Conservation (phyloP, 2,888 invertebrate species). For the Cephus rjabovi region DNA sequence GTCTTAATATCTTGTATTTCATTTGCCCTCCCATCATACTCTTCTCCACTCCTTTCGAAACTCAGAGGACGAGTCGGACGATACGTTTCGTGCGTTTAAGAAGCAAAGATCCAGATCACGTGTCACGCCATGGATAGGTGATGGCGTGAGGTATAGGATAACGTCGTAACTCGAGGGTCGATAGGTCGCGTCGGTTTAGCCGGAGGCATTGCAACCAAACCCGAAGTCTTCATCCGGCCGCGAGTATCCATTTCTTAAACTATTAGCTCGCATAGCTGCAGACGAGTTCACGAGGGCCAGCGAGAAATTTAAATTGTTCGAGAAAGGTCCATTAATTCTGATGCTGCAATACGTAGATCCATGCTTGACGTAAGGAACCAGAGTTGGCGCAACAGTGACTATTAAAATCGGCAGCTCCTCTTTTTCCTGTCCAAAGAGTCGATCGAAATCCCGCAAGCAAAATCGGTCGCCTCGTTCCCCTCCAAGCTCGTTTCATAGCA, state of each 20-base stretch:
- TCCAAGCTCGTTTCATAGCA: background rate
- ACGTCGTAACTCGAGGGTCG: constrained; percentile 35
- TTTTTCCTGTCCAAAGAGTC: constrained; percentile 32
- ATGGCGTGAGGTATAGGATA: constrained; percentile 46
- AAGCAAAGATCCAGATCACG: constrained; percentile 33
- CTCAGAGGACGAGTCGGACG: background rate
- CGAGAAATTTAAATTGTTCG: background rate
- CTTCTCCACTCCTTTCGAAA: background rate
- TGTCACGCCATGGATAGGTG: constrained; percentile 38
- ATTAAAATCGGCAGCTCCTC: background rate
- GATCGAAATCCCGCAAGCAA: constrained; percentile 55
- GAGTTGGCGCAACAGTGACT: background rate
- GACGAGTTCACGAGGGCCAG: background rate
- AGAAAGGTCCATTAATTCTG: background rate
- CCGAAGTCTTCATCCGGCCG: background rate
- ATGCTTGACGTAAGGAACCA: background rate
- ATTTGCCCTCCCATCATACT: background rate
- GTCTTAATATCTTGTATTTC: background rate
- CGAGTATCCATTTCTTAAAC: background rate
- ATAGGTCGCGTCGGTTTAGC: constrained; percentile 3
- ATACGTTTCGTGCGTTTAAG: constrained; percentile 9
- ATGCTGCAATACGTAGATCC: background rate
- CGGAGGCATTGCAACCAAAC: background rate
- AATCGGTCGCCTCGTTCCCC: constrained; percentile 37
- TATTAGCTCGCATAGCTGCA: background rate